Base-by-base conservation (phyloP, 1,140 invertebrate genomes). In the Drosophila nigromelanica region DNA sequence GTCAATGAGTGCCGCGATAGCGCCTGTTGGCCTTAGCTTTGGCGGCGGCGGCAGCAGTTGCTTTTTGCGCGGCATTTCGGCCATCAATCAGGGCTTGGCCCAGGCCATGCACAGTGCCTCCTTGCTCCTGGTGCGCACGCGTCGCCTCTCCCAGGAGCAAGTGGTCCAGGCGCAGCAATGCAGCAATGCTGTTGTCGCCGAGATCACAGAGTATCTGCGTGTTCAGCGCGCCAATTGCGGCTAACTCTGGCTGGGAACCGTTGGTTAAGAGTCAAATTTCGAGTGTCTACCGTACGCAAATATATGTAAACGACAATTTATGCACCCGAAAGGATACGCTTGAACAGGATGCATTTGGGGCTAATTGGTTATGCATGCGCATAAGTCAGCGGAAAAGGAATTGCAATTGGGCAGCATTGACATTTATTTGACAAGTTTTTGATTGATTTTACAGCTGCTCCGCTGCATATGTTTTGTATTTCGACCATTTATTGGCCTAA, bases 351-450 rank as follows among this genome's bases (percentile, higher is more conserved):
- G 75, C 62, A 60, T 58, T 54, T 18, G 18, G 54, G 40, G 56
- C 45, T 87, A 62, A 83, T 87, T 68, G 61, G 64, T 79, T 89
- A 83, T 87, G 76, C 79, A 87, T 82, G 76, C 71, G 64, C 63
- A 72, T 59, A 42, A 66, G 60, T 63, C 67, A 18, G 33, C 50
- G 14, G 27, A 52, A 61, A 24, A 12, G 40, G 37, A 47, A 50
- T 33, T 33, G n/a, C 10, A 48, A 64, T 15, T 62, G 54, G 35
- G 5, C 39, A 18, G 50, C 58, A 50, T 70, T 80, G 85, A 89
- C 85, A 89, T 89, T 89, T 89, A 89, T 89, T 89, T 89, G 85
- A 89, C 85, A 89, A 89, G 71, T 72, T 85, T 85, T 89, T 89
- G 85, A 89, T 89, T 89, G 80, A 89, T 89, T 85, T 81, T 89